phyloP scores from a whole-genome alignment of 1,140 invertebrate species.

The Physella acuta region DNA sequence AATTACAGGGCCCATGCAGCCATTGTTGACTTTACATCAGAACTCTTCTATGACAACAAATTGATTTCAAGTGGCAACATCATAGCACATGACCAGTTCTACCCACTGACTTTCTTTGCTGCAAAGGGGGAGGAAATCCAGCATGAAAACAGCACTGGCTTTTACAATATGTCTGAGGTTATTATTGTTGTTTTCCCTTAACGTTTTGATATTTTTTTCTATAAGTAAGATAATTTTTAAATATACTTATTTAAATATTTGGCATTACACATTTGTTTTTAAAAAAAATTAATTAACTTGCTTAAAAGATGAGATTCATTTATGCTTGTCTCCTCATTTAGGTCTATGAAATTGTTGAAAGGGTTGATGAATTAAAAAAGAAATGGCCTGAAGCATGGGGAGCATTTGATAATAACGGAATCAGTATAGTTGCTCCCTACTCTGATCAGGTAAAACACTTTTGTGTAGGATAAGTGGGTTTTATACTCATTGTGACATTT shows the following conservation, averaged over 20 bases:
- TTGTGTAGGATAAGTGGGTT: background rate
- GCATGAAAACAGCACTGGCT: conserved; percentile 80
- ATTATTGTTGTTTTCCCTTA: too few relatives aligned
- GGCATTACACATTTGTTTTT: too few relatives aligned
- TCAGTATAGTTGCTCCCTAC: conserved; percentile 84
- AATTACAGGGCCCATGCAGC: conserved; percentile 85
- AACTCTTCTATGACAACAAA: conserved; percentile 80
- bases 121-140: conserved; percentile 74
- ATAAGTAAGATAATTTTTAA: too few relatives aligned
- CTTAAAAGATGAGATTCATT: too few relatives aligned
- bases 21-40: conserved; percentile 79
- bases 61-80: conserved; percentile 73
- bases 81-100: conserved; percentile 69
- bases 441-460: conserved; percentile 81
- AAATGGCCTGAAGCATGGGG: conserved; percentile 78
- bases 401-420: conserved; percentile 72
- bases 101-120: conserved; percentile 81
- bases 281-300: too few relatives aligned
- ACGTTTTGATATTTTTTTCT: too few relatives aligned
- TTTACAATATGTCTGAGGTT: conserved; percentile 84
- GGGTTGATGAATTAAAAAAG: conserved; percentile 70
- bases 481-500: background rate
- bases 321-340: too few relatives aligned
- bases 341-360: conserved; percentile 75
- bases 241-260: too few relatives aligned